phyloP scores from a whole-genome alignment of 2,888 invertebrate species.

The Phania funesta region DNA sequence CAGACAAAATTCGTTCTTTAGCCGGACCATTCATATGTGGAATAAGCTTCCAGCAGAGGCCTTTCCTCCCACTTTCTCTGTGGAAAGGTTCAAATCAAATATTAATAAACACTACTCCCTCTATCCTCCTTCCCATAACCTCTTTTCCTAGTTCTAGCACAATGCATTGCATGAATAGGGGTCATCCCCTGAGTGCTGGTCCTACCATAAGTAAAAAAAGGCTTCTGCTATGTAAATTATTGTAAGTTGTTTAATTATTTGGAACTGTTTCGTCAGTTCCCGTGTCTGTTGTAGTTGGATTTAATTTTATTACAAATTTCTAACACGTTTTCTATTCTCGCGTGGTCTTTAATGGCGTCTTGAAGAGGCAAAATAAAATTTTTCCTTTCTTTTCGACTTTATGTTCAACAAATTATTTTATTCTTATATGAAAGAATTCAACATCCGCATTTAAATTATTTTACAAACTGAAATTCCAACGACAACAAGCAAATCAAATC shows the following conservation, averaged over 20 bases:
- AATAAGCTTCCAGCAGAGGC: no score
- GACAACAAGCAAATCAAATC: conserved; percentile 10
- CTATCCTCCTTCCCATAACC: no score
- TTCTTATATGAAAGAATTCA: conserved; percentile 52
- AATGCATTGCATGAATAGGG: no score
- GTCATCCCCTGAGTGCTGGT: no score
- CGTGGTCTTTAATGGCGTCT: conserved; percentile 52
- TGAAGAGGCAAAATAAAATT: conserved; percentile 35
- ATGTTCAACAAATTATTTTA: conserved; percentile 41
- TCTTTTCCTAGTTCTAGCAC: no score
- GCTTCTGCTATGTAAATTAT: not conserved
- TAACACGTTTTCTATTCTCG: conserved; percentile 54
- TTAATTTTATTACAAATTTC: conserved; percentile 51
- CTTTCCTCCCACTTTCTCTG: no score
- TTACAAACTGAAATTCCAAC: conserved; percentile 60
- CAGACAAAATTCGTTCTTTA: no score
- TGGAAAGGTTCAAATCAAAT: no score
- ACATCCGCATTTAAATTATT: conserved; percentile 67
- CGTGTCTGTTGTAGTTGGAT: not conserved
- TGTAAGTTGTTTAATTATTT: not conserved
- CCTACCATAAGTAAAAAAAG: no score
- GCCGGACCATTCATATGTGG: no score
- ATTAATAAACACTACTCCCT: no score
- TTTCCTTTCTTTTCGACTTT: not conserved
- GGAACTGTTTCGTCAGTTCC: not conserved